Conservation (phyloP, 2,113 vertebrate species). For the Mola mola region DNA sequence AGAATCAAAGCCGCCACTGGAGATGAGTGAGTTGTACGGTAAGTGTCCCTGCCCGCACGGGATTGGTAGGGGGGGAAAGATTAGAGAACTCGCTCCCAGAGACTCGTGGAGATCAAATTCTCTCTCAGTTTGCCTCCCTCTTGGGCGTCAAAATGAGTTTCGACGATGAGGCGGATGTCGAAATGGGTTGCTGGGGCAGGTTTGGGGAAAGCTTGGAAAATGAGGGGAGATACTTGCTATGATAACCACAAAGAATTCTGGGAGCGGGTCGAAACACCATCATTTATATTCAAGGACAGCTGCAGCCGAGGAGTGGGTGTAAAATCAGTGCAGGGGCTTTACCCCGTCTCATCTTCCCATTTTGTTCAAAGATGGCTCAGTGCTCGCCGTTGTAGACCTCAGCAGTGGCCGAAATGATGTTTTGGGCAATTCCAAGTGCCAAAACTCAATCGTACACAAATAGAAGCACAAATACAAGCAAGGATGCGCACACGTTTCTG, state of each 20-base stretch:
- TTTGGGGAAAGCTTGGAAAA: constrained; percentile 54
- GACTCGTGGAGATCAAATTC: constrained; percentile 59
- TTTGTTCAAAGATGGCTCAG: constrained; percentile 46
- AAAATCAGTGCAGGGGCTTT: constrained; percentile 67
- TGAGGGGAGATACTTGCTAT: constrained; percentile 48
- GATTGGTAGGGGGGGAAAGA: constrained; percentile 53
- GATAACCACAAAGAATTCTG: constrained; percentile 58
- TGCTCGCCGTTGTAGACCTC: constrained; percentile 3
- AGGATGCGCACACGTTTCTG: background rate
- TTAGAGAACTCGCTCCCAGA: constrained; percentile 56
- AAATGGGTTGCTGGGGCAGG: constrained; percentile 35
- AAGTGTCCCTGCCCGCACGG: constrained; percentile 59
- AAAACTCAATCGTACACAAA: constrained; percentile 7
- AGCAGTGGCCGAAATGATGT: constrained; percentile 21
- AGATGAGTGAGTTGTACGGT: constrained; percentile 71
- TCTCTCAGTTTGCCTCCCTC: constrained; percentile 59
- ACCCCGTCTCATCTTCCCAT: constrained; percentile 61
- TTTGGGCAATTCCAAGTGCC: constrained; percentile 18
- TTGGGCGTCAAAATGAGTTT: constrained; percentile 58
- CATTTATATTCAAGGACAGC: constrained; percentile 75
- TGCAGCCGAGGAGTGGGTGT: constrained; percentile 58
- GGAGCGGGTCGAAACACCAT: constrained; percentile 48
- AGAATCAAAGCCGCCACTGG: constrained; percentile 70
- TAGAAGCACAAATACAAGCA: constrained; percentile 33
- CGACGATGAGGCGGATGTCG: constrained; percentile 54